Conservation (phyloP, 2,113 vertebrate genomes). For the Xiphophorus couchianus region DNA sequence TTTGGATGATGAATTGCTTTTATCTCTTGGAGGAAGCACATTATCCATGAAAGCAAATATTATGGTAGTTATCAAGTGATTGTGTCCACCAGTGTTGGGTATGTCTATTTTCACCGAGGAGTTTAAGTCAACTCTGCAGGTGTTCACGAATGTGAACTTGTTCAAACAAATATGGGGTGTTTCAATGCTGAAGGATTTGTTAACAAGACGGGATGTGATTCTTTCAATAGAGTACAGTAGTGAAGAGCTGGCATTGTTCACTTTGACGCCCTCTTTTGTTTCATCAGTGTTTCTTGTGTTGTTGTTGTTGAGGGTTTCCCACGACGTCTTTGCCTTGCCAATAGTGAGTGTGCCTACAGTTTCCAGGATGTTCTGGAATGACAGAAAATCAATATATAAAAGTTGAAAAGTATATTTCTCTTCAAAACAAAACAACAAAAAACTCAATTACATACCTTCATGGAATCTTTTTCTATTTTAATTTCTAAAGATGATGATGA, state of each 20-base stretch:
- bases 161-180: conserved; percentile 38
- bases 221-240: conserved; percentile 37
- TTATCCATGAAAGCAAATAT: conserved; percentile 64
- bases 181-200: conserved; percentile 10
- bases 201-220: neutral
- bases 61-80: conserved; percentile 41
- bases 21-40: conserved; percentile 62
- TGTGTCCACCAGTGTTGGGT: neutral
- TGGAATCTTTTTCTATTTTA: accelerated
- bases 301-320: neutral
- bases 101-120: conserved; percentile 54
- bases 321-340: neutral
- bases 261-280: neutral
- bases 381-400: neutral
- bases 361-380: conserved; percentile 43
- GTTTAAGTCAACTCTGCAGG: conserved; percentile 33
- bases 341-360: conserved; percentile 41
- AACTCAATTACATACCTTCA: conserved; percentile 21
- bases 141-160: conserved; percentile 41
- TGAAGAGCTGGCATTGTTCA: conserved; percentile 23
- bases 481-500: accelerated
- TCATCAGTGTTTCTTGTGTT: neutral
- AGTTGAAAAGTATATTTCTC: neutral
- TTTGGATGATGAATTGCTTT: neutral
- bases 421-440: neutral